Conservation (phyloP, 2,113 vertebrate species). For the Arvicanthis niloticus region DNA sequence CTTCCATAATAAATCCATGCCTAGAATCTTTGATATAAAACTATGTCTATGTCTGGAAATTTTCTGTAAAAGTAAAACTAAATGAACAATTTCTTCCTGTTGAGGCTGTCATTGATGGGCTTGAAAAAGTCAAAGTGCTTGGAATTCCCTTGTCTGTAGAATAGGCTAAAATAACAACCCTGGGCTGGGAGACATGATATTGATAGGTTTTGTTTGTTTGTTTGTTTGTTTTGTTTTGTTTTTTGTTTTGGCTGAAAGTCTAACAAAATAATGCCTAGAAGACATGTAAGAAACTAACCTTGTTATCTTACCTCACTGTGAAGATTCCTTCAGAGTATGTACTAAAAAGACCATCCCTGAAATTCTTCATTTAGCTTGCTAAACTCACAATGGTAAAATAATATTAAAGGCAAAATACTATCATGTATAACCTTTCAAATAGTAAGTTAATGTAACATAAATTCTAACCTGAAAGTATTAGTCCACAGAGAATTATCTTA, state of each 20-base stretch:
- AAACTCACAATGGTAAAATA: conserved; percentile 56
- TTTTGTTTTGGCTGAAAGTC: conserved; percentile 32
- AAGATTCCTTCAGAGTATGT: conserved; percentile 22
- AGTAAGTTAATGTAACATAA: conserved; percentile 65
- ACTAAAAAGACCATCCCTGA: conserved; percentile 41
- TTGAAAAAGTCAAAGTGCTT: conserved; percentile 12
- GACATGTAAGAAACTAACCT: conserved; percentile 34
- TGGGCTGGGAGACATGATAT: background rate
- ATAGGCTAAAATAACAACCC: background rate
- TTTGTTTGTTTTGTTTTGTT: background rate
- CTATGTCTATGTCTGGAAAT: background rate
- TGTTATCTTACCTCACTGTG: conserved; percentile 46
- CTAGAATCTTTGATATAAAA: background rate
- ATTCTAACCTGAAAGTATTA: conserved; percentile 65
- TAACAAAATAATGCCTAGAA: conserved; percentile 47
- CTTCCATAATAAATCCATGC: background rate
- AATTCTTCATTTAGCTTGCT: conserved; percentile 46
- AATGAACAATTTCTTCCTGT: conserved; percentile 23
- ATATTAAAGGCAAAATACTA: conserved; percentile 57
- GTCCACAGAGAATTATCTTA: conserved; percentile 59
- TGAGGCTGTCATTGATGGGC: background rate
- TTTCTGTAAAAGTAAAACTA: background rate
- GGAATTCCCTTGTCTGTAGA: background rate
- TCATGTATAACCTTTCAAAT: conserved; percentile 38
- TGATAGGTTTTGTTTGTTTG: background rate